These are phyloP conservation scores for Cygnus buccinator DNA, from an alignment of 2,113 vertebrate species.

Conservation along the genomic window DNA sequence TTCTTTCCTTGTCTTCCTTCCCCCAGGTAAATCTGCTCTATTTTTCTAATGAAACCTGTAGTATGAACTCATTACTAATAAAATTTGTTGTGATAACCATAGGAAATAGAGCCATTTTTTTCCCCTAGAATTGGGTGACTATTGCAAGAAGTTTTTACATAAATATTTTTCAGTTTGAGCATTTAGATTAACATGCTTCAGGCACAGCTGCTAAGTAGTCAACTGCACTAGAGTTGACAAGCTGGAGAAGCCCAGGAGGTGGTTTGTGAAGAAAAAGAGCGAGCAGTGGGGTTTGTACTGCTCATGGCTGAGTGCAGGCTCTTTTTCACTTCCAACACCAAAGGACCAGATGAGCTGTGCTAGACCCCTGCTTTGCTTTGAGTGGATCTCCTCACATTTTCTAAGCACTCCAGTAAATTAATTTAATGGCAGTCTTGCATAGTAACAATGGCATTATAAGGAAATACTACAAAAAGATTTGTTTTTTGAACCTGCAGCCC, in stretches of 20 bases:
- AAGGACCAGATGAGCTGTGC: neutral
- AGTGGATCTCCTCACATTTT: neutral
- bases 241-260: neutral
- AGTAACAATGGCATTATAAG: neutral
- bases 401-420: neutral
- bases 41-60: neutral
- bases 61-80: too few relatives aligned
- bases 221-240: neutral
- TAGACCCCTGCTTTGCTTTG: neutral
- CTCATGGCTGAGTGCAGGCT: fast-evolving
- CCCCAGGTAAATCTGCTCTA: neutral
- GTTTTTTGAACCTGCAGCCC: neutral
- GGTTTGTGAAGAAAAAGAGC: neutral
- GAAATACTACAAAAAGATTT: neutral
- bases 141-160: neutral
- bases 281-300: neutral
- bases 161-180: neutral
- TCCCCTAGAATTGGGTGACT: neutral
- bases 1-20: neutral
- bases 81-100: neutral
- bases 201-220: neutral
- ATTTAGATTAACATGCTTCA: neutral
- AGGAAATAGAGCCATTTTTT: neutral
- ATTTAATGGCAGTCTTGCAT: fast-evolving
- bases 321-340: neutral